Base-by-base conservation (phyloP, 1,140 invertebrate genomes). In the Sitobion miscanthi region DNA sequence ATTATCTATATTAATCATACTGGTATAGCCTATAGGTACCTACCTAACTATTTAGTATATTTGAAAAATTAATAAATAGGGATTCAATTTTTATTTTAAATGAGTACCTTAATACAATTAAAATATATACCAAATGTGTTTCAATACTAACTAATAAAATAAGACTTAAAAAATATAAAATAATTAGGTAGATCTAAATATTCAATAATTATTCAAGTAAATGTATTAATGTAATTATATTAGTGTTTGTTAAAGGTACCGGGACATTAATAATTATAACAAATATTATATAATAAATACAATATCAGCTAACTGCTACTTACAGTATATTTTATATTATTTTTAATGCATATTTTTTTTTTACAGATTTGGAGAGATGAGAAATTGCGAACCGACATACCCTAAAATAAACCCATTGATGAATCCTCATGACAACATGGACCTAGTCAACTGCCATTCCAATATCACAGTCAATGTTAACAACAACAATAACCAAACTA, bases 351-450 rank as follows among this genome's bases (percentile, higher is more conserved):
- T 47, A 54, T 52, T 52, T 1, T 47, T 92, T 35, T 91, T 45
- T 93, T 30, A 42, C 25, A 86, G 91, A n/a, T 93, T 86, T 93
- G 42, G 38, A 93, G 91, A 82, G 82, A 93, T 93, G 91, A 85
- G 25, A 93, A 52, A 93, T 93, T 93, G 91, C 25, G 91, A 25
- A 93, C 91, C 86, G 82, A 86, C 91, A 45, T 93, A 86, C 38
- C 85, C 91, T 45, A 52, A 93, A 86, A 93, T 85, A 52, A 93
- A 57, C 82, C 91, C 49, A 86, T 52, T 93, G 35, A 93, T 93
- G 91, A 93, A 93, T 38, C 82, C 91, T 57, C 91, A 93, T 5
- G 35, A 93, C 91, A 93, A 83, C 82, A 93, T 93, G 91, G 91
- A 93, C 82, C 35, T 93, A 93, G 82, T 93, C 49, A 93, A 93